Evolutionary conservation across 1,140 invertebrate species (phyloP).

Genomic region (Listronotus oregonensis): DNA sequence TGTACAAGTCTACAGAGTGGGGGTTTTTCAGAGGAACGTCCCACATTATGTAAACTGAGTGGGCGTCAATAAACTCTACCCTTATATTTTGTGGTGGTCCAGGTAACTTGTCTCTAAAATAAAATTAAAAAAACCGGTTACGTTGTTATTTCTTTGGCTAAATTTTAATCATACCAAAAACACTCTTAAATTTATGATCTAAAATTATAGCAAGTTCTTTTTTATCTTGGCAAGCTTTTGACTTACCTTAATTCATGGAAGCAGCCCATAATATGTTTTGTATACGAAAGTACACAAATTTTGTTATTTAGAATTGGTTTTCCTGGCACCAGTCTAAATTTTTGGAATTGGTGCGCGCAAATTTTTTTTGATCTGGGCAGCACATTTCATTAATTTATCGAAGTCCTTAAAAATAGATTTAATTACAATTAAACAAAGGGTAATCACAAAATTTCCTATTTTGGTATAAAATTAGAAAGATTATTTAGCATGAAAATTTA

Average conservation of each 20-base stretch:
- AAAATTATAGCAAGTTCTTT: no score
- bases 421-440: no score
- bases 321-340: slow-evolving; percentile 75
- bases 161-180: no score
- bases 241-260: slow-evolving; percentile 73
- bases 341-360: slow-evolving; percentile 71
- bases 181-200: no score
- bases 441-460: no score
- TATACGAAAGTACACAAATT: slow-evolving; percentile 72
- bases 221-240: no score
- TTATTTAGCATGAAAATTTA: no score
- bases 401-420: slow-evolving; percentile 74
- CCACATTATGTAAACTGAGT: slow-evolving; percentile 70
- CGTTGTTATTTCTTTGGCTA: no score
- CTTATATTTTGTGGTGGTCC: slow-evolving; percentile 76
- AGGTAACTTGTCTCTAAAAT: slow-evolving; percentile 67
- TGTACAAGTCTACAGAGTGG: slow-evolving; percentile 79
- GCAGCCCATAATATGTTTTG: slow-evolving; percentile 75
- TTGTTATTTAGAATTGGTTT: slow-evolving; percentile 66
- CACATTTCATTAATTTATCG: slow-evolving; percentile 84
- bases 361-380: slow-evolving; percentile 80
- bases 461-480: no score
- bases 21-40: slow-evolving; percentile 80
- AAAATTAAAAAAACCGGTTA: no score
- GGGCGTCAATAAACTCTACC: slow-evolving; percentile 64